Base-by-base conservation (phyloP, 2,113 vertebrate species). In the Brachyistius frenatus region DNA sequence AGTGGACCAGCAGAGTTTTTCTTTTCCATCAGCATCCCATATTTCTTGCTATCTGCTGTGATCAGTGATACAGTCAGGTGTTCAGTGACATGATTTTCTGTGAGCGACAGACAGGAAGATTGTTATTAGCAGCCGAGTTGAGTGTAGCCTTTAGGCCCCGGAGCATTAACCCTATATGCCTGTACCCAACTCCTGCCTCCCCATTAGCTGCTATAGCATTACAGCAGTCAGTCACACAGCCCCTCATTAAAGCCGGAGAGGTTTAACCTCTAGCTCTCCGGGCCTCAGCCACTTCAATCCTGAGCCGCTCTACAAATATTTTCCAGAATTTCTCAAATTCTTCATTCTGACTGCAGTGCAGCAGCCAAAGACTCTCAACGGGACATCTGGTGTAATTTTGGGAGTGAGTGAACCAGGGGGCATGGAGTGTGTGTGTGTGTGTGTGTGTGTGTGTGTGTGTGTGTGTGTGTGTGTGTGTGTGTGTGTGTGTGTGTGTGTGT, bases 361-460 rank as follows among this genome's bases (percentile, higher is more conserved):
- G 67, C 69, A 85, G 80, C 80, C 85, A 79, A 37, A 73, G 44
- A 55, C 69, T 83, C 90, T 93, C 91, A 90, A 93, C 77, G 92
- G 92, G 91, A 94, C 88, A 93, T 94, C 85, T 89, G 94, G 86
- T 84, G 71, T 86, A 93, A 94, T 93, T 93, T 94, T 92, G 50
- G 75, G 83, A 78, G 56, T 55, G 70, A 86, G 85, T 86, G 87
- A 91, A 87, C 62, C 57, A 58, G 68, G 66, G 86, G 87, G 75
- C 75, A 88, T n/a, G n/a, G 30, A 30, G 62, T 76, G 60, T 79
- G 72, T 84, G 60, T 76, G 56, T 73, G 69, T 35, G 39, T 58
- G 58, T 73, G 68, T 60, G 62, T 79, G 68, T 73, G 65, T 61
- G 47, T 70, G 49, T 70, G 68, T 36, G 69, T 66, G 55, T 52